A percentile compares a stretch with the other conserved stretches of the same genome.
Evolutionary conservation across 2,797 vertebrate species (phyloP).

Genomic region (Netta rufina): DNA sequence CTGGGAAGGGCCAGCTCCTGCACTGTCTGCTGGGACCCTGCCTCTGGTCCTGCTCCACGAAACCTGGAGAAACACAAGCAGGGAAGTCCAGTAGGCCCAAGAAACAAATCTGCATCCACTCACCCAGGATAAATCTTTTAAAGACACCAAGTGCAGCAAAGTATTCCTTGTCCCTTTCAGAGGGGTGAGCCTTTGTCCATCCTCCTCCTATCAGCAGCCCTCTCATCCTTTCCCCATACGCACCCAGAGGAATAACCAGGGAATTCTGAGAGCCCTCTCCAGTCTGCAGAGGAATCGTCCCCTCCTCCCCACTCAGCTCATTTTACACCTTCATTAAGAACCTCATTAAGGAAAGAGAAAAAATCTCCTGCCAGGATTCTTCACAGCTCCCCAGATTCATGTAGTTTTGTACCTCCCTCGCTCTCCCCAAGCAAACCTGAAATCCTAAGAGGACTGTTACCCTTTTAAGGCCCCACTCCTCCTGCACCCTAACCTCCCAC

Average conservation of each 20-base stretch:
- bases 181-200: background rate
- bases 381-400: background rate
- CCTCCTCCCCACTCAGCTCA: background rate
- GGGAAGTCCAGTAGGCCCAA: background rate
- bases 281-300: rapidly evolving
- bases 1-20: background rate
- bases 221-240: background rate
- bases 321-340: no score
- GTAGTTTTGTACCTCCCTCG: rapidly evolving
- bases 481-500: background rate
- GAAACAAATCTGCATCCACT: background rate
- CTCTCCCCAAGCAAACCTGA: background rate
- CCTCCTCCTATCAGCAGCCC: background rate
- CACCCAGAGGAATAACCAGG: rapidly evolving
- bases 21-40: no score
- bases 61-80: background rate
- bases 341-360: background rate
- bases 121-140: background rate
- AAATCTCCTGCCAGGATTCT: background rate
- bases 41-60: background rate
- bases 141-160: background rate
- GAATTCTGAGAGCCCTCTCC: background rate
- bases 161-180: background rate
- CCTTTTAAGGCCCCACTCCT: background rate
- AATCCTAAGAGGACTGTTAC: background rate